Evolutionary conservation across 2,113 vertebrate genomes (phyloP).

Genomic region (Cyanoliseus patagonus): DNA sequence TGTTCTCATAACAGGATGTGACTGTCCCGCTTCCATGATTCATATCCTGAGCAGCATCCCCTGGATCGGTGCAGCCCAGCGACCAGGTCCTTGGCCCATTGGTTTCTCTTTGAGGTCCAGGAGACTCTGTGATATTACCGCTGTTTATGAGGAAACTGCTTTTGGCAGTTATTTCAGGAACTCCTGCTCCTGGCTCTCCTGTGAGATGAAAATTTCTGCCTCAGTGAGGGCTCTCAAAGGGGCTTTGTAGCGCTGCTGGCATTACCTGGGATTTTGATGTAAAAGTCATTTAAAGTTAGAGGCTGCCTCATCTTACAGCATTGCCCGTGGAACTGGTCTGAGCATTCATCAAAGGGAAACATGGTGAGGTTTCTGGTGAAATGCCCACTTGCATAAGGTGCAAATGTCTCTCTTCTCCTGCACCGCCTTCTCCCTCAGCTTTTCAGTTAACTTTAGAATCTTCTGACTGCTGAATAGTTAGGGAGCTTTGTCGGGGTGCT

Average conservation of each 20-base stretch:
- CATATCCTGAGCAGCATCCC: not conserved
- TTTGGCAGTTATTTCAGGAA: not conserved
- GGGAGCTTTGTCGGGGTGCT: not conserved
- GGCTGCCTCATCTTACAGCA: not conserved
- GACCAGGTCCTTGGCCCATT: not conserved
- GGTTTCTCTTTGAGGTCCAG: not conserved
- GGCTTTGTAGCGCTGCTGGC: not conserved
- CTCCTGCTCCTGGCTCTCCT: not conserved
- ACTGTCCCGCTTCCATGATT: slow-evolving; percentile 8
- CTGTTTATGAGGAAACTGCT: not conserved
- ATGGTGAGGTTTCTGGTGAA: not conserved
- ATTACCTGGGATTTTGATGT: not conserved
- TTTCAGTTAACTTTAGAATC: not conserved
- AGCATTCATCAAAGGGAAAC: not conserved
- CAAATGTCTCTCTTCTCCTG: not conserved
- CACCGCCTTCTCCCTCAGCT: not conserved
- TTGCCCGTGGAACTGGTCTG: not conserved
- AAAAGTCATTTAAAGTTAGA: not conserved
- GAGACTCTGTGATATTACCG: not conserved
- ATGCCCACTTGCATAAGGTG: not conserved
- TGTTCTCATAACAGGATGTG: not conserved
- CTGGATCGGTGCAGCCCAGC: not conserved
- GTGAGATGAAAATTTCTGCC: not conserved
- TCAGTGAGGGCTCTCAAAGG: not conserved
- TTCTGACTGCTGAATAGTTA: not conserved